Evolutionary conservation across 2,888 invertebrate genomes (phyloP).

Genomic region (Idaea aversata): DNA sequence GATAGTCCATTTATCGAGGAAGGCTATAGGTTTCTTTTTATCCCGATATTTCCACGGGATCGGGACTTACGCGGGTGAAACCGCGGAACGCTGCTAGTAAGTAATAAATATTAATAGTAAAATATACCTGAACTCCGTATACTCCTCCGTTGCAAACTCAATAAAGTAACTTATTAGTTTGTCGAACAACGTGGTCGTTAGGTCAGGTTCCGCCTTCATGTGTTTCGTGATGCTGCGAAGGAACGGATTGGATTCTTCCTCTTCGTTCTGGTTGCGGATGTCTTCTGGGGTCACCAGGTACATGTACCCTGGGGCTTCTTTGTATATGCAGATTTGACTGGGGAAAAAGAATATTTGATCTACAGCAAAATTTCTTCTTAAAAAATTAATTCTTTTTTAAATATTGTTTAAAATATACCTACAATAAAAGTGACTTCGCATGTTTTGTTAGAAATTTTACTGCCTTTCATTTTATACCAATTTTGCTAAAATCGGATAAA

Average conservation of each 20-base stretch:
- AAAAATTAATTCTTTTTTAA: too few species aligned
- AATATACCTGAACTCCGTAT: constrained; percentile 38
- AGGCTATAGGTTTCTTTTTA: too few species aligned
- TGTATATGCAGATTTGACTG: constrained; percentile 52
- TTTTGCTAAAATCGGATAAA: too few species aligned
- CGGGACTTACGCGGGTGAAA: too few species aligned
- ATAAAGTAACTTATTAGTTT: constrained; percentile 44
- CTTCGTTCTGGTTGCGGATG: constrained; percentile 30
- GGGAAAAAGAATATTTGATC: constrained; percentile 17
- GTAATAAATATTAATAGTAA: constrained; percentile 1
- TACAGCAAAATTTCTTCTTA: too few species aligned
- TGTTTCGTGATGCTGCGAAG: constrained; percentile 41
- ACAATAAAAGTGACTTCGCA: too few species aligned
- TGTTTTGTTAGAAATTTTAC: too few species aligned
- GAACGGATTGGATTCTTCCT: constrained; percentile 43
- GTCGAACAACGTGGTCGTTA: constrained; percentile 13
- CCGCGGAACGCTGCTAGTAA: too few species aligned
- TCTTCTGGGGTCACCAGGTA: constrained; percentile 54
- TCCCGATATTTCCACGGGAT: too few species aligned
- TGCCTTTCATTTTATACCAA: too few species aligned
- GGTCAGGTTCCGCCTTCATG: constrained; percentile 20
- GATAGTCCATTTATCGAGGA: too few species aligned
- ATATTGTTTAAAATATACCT: too few species aligned
- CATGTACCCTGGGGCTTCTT: constrained; percentile 47
- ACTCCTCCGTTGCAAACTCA: constrained; percentile 38